Percentiles rank a stretch among this genome's conserved stretches.
phyloP scores from a whole-genome alignment of 2,888 invertebrate species.

The Fragum whitleyi region DNA sequence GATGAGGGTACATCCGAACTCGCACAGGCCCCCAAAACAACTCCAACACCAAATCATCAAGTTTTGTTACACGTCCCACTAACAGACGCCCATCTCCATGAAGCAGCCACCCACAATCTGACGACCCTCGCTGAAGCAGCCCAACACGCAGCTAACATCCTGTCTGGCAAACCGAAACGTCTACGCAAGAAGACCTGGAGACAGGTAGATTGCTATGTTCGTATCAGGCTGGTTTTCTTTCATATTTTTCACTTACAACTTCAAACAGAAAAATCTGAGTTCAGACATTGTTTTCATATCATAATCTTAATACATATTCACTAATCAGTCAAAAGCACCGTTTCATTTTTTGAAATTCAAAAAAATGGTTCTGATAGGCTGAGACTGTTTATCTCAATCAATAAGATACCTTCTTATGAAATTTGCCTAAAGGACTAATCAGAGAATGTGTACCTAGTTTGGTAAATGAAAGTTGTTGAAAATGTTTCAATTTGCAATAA shows the following conservation, averaged over 20 bases:
- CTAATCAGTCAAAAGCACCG: too few species aligned
- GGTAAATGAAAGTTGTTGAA: too few species aligned
- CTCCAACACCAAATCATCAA: not conserved
- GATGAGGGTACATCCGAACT: constrained; percentile 44
- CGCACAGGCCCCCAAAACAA: constrained; percentile 7
- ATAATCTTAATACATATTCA: not conserved
- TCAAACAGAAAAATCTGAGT: constrained; percentile 20
- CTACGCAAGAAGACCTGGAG: constrained; percentile 84
- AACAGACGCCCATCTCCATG: constrained; percentile 31
- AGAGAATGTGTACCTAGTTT: too few species aligned
- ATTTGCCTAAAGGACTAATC: too few species aligned
- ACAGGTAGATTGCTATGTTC: constrained; percentile 80
- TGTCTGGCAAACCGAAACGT: constrained; percentile 74
- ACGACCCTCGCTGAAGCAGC: constrained; percentile 77
- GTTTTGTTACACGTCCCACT: not conserved
- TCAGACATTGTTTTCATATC: not conserved
- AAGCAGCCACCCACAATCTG: constrained; percentile 73
- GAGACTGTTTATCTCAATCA: too few species aligned
- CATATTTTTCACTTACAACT: constrained; percentile 66
- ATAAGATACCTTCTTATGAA: too few species aligned
- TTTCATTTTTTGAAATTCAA: too few species aligned
- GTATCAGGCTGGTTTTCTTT: constrained; percentile 73
- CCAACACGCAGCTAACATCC: constrained; percentile 64
- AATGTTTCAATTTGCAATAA: too few species aligned
- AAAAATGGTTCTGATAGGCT: too few species aligned